Evolutionary conservation across 2,888 invertebrate species (phyloP).

Genomic region (Tachina grossa): DNA sequence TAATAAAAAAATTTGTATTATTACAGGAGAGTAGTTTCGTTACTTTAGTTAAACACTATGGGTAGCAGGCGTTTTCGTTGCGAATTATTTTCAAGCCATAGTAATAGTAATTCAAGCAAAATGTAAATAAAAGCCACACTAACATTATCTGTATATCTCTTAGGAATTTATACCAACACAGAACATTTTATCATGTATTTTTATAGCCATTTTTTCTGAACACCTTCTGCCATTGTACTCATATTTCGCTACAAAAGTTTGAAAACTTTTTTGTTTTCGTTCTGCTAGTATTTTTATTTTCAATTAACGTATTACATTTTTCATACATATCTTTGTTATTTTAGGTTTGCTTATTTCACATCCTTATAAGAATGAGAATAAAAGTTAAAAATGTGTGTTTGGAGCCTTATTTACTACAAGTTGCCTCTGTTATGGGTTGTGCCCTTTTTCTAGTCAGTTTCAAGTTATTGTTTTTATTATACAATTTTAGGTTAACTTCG

Average conservation of each 20-base stretch:
- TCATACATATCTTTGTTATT: neutral
- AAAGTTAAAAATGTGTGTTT: neutral
- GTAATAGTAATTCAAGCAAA: neutral
- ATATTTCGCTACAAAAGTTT: constrained; percentile 36
- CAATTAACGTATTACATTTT: neutral
- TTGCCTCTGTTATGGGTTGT: constrained; percentile 13
- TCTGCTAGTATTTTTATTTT: neutral
- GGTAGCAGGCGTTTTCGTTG: neutral
- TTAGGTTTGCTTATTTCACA: constrained; percentile 19
- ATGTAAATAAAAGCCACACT: neutral
- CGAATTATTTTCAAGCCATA: neutral
- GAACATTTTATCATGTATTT: constrained; percentile 54
- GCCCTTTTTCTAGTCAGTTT: constrained; percentile 17
- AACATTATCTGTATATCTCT: neutral
- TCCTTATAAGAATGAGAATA: constrained; percentile 4
- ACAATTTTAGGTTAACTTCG: constrained; percentile 11
- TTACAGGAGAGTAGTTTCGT: neutral
- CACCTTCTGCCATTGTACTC: neutral
- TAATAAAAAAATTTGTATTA: constrained; percentile 11
- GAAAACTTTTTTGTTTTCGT: constrained; percentile 3
- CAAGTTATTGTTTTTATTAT: constrained; percentile 3
- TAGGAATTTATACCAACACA: neutral
- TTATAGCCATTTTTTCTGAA: constrained; percentile 26
- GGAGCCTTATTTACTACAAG: constrained; percentile 44
- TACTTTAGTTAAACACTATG: neutral